Evolutionary conservation across 2,888 invertebrate genomes (phyloP).

Genomic region (Erebia palarica): DNA sequence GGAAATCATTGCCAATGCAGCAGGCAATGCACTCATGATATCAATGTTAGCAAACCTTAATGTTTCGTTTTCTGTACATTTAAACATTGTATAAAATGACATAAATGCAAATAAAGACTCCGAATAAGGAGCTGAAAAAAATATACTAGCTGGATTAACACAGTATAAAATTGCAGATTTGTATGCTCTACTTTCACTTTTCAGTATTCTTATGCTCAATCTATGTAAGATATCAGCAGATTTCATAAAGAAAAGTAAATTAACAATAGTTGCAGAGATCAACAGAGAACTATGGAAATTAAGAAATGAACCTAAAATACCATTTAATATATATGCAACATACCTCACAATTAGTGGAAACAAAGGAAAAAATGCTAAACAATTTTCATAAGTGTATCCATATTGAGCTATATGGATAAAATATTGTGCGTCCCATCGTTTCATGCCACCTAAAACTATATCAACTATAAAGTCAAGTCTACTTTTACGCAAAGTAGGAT

Average conservation of each 20-base stretch:
- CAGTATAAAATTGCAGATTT: conserved; percentile 92
- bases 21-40: conserved; percentile 75
- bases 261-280: conserved; percentile 86
- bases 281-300: conserved; percentile 84
- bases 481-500: conserved; percentile 67
- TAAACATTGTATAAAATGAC: conserved; percentile 89
- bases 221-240: conserved; percentile 87
- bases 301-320: conserved; percentile 73
- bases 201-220: conserved; percentile 85
- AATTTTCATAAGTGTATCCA: conserved; percentile 97
- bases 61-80: conserved; percentile 83
- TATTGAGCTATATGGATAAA: conserved; percentile 95
- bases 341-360: conserved; percentile 89
- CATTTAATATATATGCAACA: conserved; percentile 70
- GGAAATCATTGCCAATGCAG: conserved; percentile 86
- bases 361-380: conserved; percentile 96
- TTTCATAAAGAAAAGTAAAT: conserved; percentile 87
- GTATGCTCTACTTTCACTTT: conserved; percentile 87
- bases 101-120: conserved; percentile 93
- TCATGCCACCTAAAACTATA: conserved; percentile 88
- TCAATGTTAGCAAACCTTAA: conserved; percentile 78
- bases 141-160: conserved; percentile 97
- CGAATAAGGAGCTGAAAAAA: conserved; percentile 96
- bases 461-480: conserved; percentile 80
- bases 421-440: conserved; percentile 98